Percentiles rank a stretch among this genome's conserved stretches.
phyloP scores from a whole-genome alignment of 2,797 vertebrate genomes.

The Natrix natrix region DNA sequence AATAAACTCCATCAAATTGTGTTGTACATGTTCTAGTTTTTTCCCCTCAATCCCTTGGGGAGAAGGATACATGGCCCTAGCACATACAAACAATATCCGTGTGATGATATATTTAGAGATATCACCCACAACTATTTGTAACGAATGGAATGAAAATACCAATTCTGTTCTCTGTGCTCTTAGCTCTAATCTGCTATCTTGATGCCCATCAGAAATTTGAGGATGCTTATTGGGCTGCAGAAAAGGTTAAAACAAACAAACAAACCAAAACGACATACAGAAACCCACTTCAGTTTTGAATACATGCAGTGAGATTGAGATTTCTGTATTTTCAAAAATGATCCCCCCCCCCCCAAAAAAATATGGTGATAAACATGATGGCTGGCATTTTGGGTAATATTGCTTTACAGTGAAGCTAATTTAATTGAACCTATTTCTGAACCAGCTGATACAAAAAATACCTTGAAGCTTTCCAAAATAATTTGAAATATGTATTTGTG shows the following conservation, averaged over 20 bases:
- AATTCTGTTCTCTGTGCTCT: not conserved
- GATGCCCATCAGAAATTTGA: not conserved
- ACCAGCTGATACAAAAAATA: not conserved
- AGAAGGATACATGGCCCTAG: not conserved
- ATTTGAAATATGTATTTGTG: not conserved
- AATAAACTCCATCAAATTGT: not conserved
- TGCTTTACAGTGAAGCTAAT: not conserved
- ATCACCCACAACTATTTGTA: not conserved
- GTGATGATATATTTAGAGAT: not conserved
- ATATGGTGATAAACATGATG: no score
- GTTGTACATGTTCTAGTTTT: not conserved
- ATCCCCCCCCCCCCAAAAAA: no score
- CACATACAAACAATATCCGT: not conserved
- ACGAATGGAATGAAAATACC: not conserved
- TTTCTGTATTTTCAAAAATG: not conserved
- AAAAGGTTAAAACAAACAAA: not conserved
- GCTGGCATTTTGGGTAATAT: not conserved
- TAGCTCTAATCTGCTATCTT: not conserved
- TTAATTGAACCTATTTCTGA: not conserved
- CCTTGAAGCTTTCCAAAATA: not conserved
- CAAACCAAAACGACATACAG: not conserved
- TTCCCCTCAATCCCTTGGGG: not conserved
- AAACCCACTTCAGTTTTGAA: not conserved
- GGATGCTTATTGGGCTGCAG: not conserved
- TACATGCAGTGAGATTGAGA: not conserved